phyloP scores from a whole-genome alignment of 2,113 vertebrate genomes.

The Chlorodrepanis virens region DNA sequence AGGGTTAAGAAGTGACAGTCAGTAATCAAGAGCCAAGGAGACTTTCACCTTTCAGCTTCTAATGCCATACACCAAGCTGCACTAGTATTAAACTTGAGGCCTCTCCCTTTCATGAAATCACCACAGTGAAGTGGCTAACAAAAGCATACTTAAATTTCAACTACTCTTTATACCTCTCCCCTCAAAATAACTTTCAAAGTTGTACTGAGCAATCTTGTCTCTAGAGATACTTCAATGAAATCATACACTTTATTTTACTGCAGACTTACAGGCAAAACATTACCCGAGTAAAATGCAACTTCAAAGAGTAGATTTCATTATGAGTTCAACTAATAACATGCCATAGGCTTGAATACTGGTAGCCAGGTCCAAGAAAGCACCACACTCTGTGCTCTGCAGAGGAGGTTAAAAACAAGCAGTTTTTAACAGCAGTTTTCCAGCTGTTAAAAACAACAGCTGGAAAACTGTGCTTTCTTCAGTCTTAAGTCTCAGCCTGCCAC shows the following conservation, averaged over 20 bases:
- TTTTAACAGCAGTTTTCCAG: no score
- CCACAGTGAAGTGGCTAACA: neutral
- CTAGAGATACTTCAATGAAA: neutral
- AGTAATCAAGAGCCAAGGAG: neutral
- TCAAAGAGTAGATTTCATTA: neutral
- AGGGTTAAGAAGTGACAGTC: neutral
- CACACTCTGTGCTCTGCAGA: neutral
- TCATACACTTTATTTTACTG: neutral
- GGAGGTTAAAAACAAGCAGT: neutral
- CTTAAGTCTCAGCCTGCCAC: neutral
- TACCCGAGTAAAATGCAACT: neutral
- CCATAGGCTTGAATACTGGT: neutral
- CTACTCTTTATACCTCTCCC: neutral
- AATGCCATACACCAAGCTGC: neutral
- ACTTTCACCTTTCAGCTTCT: neutral
- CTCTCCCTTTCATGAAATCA: neutral
- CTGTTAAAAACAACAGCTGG: neutral
- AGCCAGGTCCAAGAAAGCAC: neutral
- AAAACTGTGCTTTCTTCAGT: neutral
- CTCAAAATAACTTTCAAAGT: neutral
- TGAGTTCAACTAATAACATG: neutral
- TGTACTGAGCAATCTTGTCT: neutral
- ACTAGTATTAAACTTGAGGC: neutral
- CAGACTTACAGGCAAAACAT: neutral
- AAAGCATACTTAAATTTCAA: neutral